Percentiles rank a stretch among this genome's conserved stretches.
Evolutionary conservation across 2,113 vertebrate species (phyloP).

Genomic region (Heterotilapia buettikoferi): DNA sequence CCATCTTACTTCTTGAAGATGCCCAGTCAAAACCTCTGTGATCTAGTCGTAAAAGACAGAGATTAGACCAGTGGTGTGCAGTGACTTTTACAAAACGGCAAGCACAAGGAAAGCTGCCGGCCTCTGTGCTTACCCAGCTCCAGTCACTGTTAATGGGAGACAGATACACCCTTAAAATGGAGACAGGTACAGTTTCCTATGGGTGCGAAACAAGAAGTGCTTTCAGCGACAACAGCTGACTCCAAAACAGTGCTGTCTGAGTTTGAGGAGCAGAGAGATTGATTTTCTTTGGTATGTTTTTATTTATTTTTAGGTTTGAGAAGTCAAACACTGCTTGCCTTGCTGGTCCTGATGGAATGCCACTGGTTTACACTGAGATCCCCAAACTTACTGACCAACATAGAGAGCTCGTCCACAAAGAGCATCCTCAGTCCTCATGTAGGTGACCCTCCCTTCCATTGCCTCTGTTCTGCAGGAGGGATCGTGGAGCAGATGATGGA

Average conservation of each 20-base stretch:
- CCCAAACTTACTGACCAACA: not conserved
- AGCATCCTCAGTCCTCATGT: not conserved
- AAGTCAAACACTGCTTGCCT: not conserved
- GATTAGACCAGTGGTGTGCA: not conserved
- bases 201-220: accelerated
- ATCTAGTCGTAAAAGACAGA: not conserved
- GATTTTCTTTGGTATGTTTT: not conserved
- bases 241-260: not conserved
- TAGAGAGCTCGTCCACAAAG: not conserved
- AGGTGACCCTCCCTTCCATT: accelerated
- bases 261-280: not conserved
- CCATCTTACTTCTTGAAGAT: not conserved
- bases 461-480: not conserved
- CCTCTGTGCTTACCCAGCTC: not conserved
- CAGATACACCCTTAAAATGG: not conserved
- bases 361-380: not conserved
- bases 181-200: accelerated
- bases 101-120: accelerated
- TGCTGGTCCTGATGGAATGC: not conserved
- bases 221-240: not conserved
- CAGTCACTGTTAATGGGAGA: not conserved
- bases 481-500: not conserved
- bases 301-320: not conserved
- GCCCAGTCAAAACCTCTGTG: not conserved
- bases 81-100: not conserved